These are phyloP conservation scores for Mus pahari DNA, from an alignment of 2,113 vertebrate genomes.

Conservation along the genomic window DNA sequence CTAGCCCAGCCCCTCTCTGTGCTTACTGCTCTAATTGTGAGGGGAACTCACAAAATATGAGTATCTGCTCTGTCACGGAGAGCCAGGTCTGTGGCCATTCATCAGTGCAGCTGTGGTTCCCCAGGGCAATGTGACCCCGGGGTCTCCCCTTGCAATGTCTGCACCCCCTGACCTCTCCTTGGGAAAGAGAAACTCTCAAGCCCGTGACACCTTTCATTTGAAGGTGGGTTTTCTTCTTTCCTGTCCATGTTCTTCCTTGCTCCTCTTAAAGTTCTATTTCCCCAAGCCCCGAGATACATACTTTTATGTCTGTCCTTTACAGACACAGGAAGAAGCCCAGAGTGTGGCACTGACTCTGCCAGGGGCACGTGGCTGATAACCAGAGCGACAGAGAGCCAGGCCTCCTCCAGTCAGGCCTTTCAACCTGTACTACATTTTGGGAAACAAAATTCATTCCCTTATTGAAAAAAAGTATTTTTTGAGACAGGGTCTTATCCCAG, in stretches of 20 bases:
- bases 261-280: not conserved
- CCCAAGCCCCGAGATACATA: not conserved
- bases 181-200: rapidly evolving
- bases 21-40: not conserved
- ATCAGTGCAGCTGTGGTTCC: no score
- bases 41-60: not conserved
- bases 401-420: not conserved
- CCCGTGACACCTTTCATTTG: not conserved
- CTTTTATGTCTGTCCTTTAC: not conserved
- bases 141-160: no score
- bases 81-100: not conserved
- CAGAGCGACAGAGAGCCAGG: not conserved
- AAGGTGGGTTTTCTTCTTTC: not conserved
- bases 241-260: not conserved
- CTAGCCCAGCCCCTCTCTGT: not conserved
- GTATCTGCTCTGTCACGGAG: not conserved
- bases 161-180: rapidly evolving
- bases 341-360: not conserved
- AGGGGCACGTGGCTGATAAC: not conserved
- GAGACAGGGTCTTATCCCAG: not conserved
- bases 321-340: not conserved
- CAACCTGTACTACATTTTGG: not conserved
- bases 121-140: not conserved
- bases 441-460: not conserved
- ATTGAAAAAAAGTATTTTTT: not conserved